phyloP scores from a whole-genome alignment of 2,888 invertebrate species.

The Luperina testacea region DNA sequence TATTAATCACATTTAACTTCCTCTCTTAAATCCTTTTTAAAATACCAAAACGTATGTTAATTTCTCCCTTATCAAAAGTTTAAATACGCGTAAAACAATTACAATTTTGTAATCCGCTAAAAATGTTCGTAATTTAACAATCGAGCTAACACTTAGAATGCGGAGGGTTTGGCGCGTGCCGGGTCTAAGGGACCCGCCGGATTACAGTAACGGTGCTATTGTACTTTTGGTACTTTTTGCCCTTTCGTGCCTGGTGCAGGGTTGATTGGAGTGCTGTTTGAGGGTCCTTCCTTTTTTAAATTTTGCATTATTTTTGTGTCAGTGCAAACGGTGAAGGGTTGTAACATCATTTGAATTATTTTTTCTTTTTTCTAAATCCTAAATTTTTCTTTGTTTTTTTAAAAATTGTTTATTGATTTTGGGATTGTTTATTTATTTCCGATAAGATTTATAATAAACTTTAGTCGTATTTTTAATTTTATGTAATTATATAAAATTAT shows the following conservation, averaged over 20 bases:
- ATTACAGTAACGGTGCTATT: constrained; percentile 79
- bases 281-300: constrained; percentile 55
- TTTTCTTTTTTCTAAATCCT: neutral
- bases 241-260: constrained; percentile 67
- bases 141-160: constrained; percentile 63
- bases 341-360: neutral
- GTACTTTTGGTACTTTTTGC: constrained; percentile 68
- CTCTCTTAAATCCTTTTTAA: neutral
- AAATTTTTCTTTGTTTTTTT: neutral
- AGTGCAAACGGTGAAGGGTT: constrained; percentile 15
- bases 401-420: neutral
- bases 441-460: neutral
- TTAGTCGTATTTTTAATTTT: neutral
- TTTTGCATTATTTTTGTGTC: constrained; percentile 55
- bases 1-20: too few species aligned
- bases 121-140: constrained; percentile 69
- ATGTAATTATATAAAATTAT: neutral
- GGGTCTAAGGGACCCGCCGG: constrained; percentile 70
- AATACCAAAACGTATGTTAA: constrained; percentile 17
- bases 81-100: constrained; percentile 66
- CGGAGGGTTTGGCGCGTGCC: constrained; percentile 68
- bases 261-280: constrained; percentile 71
- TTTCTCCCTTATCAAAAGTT: constrained; percentile 46
- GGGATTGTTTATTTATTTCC: neutral
- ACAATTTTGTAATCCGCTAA: constrained; percentile 67